Conservation (phyloP, 2,113 vertebrate species). For the Oryzias melastigma region DNA sequence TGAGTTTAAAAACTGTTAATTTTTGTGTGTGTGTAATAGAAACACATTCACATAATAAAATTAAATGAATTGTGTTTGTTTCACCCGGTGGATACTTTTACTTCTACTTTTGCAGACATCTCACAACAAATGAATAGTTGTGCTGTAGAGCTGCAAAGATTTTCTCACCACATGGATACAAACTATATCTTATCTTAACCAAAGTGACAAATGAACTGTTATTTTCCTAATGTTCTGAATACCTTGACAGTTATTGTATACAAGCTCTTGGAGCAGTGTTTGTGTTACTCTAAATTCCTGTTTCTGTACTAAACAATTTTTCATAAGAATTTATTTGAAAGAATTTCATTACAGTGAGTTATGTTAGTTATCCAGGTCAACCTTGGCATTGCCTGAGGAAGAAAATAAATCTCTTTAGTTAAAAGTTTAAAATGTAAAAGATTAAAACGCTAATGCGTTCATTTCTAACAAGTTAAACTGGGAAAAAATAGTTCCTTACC, state of each 20-base stretch:
- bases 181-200: too few species aligned
- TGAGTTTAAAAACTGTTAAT: too few species aligned
- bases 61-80: slow-evolving; percentile 2
- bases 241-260: too few species aligned
- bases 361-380: not conserved
- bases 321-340: not conserved
- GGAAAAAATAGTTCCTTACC: too few species aligned
- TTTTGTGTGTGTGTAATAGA: too few species aligned
- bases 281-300: slow-evolving; percentile 5
- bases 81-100: not conserved
- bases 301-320: slow-evolving; percentile 4
- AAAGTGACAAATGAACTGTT: too few species aligned
- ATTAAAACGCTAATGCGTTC: too few species aligned
- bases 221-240: too few species aligned
- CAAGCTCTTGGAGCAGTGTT: slow-evolving; percentile 2
- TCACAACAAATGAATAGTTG: slow-evolving; percentile 2
- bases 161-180: not conserved
- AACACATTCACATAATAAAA: too few species aligned
- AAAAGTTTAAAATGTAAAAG: too few species aligned
- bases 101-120: not conserved
- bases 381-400: not conserved
- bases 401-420: not conserved
- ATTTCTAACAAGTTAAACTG: too few species aligned
- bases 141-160: not conserved
- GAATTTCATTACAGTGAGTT: not conserved